Evolutionary conservation across 2,113 vertebrate species (phyloP), one percentile per base, ranked within the genome.

Genomic region (Lepisosteus oculatus): DNA sequence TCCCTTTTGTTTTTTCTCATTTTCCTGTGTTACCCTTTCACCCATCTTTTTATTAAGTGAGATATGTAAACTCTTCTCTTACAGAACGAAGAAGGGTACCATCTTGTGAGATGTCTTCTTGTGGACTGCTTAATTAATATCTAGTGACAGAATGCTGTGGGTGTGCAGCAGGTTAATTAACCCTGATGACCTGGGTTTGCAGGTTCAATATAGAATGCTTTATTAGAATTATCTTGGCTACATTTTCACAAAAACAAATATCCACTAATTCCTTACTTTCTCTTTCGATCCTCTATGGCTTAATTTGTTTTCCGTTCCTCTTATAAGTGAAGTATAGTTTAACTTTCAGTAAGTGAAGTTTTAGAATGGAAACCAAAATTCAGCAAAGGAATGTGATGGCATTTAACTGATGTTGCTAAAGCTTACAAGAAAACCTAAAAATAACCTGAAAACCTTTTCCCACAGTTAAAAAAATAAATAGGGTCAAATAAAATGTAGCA

Each of bases 121-220:
- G 72, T 85, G 81, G 87, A 89, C 84, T 79, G 81, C 84, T 88
- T 89, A 81, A 88, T 90, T 88, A 89, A 88, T 88, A 87, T 87
- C 85, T 75, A 76, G 77, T 83, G 82, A 86, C 84, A 85, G 79
- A 84, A 82, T 83, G 86, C 80, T 86, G 84, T 86, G 86, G 85
- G 83, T 84, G 72, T 44, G 41, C 54, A 51, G 80, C 83, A 79
- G 85, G 85, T 84, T 84, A 89, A 89, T 90, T 90, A 89, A 84
- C 86, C 87, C 78, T 66, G 79, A 85, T 86, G 84, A 88, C 87
- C 89, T 86, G 71, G 4, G 43, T 80, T 68, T 72, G 75, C 77
- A 83, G 79, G 73, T 76, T 79, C 80, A 72, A 77, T 57, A 71
- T 73, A 61, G 65, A 65, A 73, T 43, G 14, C 55, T 67, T 61